Percentiles rank a stretch among this genome's conserved stretches.
Conservation (phyloP, 2,113 vertebrate genomes). For the Amphiprion percula region DNA sequence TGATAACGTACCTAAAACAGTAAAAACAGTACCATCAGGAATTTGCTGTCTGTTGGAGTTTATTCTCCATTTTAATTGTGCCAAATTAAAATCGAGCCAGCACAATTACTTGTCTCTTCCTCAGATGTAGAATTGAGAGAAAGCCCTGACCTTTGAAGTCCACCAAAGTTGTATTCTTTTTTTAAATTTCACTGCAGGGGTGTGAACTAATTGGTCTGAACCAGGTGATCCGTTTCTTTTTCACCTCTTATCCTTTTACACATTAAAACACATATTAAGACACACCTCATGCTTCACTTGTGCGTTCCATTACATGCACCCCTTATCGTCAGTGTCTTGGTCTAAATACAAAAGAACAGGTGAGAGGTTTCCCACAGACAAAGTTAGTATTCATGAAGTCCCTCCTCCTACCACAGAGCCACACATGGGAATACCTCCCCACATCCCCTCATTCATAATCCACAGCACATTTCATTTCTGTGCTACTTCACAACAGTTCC, state of each 20-base stretch:
- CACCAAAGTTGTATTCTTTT: slow-evolving; percentile 28
- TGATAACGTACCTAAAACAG: not conserved
- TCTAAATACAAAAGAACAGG: slow-evolving; percentile 10
- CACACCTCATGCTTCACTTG: not conserved
- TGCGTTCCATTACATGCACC: not conserved
- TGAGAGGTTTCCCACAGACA: slow-evolving; percentile 10
- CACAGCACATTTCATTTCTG: slow-evolving; percentile 6
- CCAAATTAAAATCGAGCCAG: not conserved
- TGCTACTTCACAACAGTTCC: not conserved
- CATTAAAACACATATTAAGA: not conserved
- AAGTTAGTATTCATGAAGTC: slow-evolving; percentile 28
- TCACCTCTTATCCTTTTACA: not conserved
- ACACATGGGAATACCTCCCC: not conserved
- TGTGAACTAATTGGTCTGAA: slow-evolving; percentile 25
- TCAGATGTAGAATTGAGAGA: slow-evolving; percentile 17
- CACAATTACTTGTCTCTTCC: slow-evolving; percentile 5
- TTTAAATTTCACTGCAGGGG: slow-evolving; percentile 22
- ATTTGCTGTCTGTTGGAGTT: slow-evolving; percentile 22
- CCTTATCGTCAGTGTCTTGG: not conserved
- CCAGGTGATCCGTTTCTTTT: not conserved
- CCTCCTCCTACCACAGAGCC: not conserved
- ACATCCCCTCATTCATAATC: slow-evolving; percentile 48
- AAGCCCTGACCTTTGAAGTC: slow-evolving; percentile 38
- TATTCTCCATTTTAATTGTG: slow-evolving; percentile 1
- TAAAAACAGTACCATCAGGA: not conserved